A percentile compares a stretch with the other conserved stretches of the same genome.
phyloP scores from a whole-genome alignment of 1,140 invertebrate genomes.

The Chrysopa pallens region DNA sequence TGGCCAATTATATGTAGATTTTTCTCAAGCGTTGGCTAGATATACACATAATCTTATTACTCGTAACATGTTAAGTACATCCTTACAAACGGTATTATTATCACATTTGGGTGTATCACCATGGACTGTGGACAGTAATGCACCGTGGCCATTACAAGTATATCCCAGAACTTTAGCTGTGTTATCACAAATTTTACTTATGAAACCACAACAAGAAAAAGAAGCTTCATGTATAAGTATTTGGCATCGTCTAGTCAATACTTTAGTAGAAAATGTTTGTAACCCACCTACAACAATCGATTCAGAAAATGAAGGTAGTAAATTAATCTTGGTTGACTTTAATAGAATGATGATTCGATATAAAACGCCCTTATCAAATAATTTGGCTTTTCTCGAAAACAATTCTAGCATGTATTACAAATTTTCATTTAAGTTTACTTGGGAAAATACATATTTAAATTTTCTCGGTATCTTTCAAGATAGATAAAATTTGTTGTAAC shows the following conservation, averaged over 20 bases:
- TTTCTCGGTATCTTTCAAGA: too few relatives aligned
- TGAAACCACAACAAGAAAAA: conserved; percentile 68
- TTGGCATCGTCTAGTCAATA: conserved; percentile 76
- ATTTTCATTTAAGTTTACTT: too few relatives aligned
- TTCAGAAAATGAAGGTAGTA: conserved; percentile 45
- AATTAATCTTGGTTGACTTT: too few relatives aligned
- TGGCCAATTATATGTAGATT: conserved; percentile 54
- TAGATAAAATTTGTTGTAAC: too few relatives aligned
- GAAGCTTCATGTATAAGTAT: conserved; percentile 77
- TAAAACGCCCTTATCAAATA: conserved; percentile 1
- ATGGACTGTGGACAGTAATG: conserved; percentile 35
- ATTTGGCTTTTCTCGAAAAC: too few relatives aligned
- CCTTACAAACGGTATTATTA: conserved; percentile 52
- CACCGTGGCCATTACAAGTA: conserved; percentile 65
- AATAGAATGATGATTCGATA: not conserved
- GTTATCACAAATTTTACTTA: conserved; percentile 52
- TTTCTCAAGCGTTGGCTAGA: conserved; percentile 57
- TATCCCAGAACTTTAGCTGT: conserved; percentile 72
- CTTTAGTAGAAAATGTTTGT: conserved; percentile 65
- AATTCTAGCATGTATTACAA: too few relatives aligned
- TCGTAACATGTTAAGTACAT: conserved; percentile 42
- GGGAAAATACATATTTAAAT: too few relatives aligned
- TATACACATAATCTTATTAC: conserved; percentile 75
- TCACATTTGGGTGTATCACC: conserved; percentile 60
- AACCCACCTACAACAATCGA: conserved; percentile 30